These are phyloP conservation scores for Antheraea mylitta DNA, from an alignment of 1,140 invertebrate species.

Conservation along the genomic window DNA sequence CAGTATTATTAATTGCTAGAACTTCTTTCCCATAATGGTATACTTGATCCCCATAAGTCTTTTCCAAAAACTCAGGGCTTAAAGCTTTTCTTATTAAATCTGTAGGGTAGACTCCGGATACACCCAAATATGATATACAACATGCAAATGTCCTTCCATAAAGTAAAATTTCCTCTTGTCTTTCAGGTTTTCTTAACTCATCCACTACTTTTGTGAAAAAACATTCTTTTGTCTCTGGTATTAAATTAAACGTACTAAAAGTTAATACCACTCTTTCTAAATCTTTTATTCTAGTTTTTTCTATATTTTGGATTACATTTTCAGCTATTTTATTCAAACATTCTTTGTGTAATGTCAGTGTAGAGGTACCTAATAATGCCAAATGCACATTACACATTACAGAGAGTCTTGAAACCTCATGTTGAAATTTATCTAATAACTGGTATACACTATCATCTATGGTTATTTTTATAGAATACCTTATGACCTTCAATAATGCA, in stretches of 20 bases:
- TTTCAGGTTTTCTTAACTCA: slow-evolving; percentile 72
- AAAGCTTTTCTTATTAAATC: slow-evolving; percentile 77
- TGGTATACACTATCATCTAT: slow-evolving; percentile 49
- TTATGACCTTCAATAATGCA: slow-evolving; percentile 79
- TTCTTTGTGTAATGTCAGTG: slow-evolving; percentile 62
- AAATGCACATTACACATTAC: slow-evolving; percentile 78
- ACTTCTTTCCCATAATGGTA: slow-evolving; percentile 73
- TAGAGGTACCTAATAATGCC: slow-evolving; percentile 72
- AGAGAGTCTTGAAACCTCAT: slow-evolving; percentile 71
- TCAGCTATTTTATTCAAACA: slow-evolving; percentile 57
- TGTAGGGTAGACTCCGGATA: slow-evolving; percentile 73
- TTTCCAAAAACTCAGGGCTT: slow-evolving; percentile 61
- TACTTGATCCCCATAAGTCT: slow-evolving; percentile 63
- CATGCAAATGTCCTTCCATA: slow-evolving; percentile 69
- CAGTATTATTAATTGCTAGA: slow-evolving; percentile 76
- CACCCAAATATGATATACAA: slow-evolving; percentile 72
- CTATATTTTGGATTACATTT: slow-evolving; percentile 45
- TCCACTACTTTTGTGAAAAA: slow-evolving; percentile 73
- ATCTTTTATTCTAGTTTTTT: slow-evolving; percentile 80
- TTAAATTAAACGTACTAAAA: slow-evolving; percentile 77
- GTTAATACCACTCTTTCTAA: slow-evolving; percentile 81
- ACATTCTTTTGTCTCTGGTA: slow-evolving; percentile 62
- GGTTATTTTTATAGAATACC: slow-evolving; percentile 57
- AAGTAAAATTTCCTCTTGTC: slow-evolving; percentile 66
- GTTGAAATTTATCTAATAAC: slow-evolving; percentile 57